These are phyloP conservation scores for Beaufortia kweichowensis DNA, from an alignment of 2,113 vertebrate genomes.

Conservation along the genomic window DNA sequence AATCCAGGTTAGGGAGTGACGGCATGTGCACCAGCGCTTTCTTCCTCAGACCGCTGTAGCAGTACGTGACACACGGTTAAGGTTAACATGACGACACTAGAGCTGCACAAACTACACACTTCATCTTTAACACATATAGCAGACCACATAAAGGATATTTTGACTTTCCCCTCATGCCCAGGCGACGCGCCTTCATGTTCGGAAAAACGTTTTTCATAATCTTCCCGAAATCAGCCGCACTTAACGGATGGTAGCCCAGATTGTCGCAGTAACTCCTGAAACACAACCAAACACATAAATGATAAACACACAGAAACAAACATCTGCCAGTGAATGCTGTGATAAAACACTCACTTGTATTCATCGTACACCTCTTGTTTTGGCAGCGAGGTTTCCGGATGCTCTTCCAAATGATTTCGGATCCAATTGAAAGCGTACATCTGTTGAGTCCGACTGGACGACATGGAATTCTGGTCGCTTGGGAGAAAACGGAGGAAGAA, in stretches of 20 bases:
- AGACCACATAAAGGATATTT: constrained; percentile 94
- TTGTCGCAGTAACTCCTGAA: constrained; percentile 99
- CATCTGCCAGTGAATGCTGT: background rate
- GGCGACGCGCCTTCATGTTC: constrained; percentile 98
- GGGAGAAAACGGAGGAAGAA: constrained; percentile 27
- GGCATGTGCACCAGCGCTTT: constrained; percentile 99
- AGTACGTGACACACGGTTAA: constrained; percentile 91
- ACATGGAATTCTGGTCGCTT: constrained; percentile 96
- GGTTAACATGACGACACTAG: constrained; percentile 55
- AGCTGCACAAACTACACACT: background rate
- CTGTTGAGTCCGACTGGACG: constrained; percentile 96
- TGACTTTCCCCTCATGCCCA: constrained; percentile 98
- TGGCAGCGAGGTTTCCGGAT: constrained; percentile 96
- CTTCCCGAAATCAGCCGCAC: constrained; percentile 99
- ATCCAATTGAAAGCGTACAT: constrained; percentile 99
- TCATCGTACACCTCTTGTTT: constrained; percentile 99
- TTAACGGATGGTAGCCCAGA: constrained; percentile 98
- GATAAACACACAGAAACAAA: background rate
- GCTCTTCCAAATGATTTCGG: constrained; percentile 96
- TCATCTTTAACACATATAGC: background rate
- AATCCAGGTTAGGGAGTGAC: constrained; percentile 93
- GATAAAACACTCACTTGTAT: constrained; percentile 87
- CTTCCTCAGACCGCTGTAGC: constrained; percentile 98
- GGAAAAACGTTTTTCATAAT: constrained; percentile 99
- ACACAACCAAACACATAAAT: constrained; percentile 34